phyloP scores from a whole-genome alignment of 2,797 vertebrate species.

The Podargus strigoides region DNA sequence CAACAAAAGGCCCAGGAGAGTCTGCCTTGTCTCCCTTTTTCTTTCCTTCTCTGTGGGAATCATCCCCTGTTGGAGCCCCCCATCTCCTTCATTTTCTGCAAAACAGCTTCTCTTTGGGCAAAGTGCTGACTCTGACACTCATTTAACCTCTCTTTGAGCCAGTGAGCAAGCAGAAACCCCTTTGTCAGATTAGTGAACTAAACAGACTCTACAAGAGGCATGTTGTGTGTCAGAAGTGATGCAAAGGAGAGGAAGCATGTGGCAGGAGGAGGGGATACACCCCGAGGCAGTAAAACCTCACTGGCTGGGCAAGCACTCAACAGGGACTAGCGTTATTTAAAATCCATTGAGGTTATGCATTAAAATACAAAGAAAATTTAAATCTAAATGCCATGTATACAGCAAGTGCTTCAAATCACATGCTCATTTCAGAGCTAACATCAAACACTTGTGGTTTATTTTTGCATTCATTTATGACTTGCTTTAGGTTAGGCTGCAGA shows the following conservation, averaged over 20 bases:
- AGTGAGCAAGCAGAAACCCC: neutral
- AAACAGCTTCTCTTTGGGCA: neutral
- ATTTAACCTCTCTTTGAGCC: neutral
- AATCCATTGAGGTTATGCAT: neutral
- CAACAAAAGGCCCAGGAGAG: neutral
- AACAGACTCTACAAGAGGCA: neutral
- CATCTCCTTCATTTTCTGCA: neutral
- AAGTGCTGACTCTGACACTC: neutral
- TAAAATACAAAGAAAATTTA: neutral
- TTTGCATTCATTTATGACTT: neutral
- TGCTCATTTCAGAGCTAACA: neutral
- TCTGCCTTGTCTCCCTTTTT: neutral
- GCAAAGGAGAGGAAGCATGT: neutral
- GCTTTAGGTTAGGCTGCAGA: neutral
- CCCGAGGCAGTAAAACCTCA: neutral
- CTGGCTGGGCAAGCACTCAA: neutral
- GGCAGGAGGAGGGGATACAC: neutral
- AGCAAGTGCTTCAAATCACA: neutral
- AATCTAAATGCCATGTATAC: neutral
- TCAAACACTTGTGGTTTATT: neutral
- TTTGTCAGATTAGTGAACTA: neutral
- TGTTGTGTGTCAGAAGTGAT: neutral
- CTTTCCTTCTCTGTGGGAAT: neutral
- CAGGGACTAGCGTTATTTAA: neutral
- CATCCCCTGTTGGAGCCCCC: neutral